Evolutionary conservation across 1,140 invertebrate species (phyloP).

Genomic region (Leptinotarsa lineolata): DNA sequence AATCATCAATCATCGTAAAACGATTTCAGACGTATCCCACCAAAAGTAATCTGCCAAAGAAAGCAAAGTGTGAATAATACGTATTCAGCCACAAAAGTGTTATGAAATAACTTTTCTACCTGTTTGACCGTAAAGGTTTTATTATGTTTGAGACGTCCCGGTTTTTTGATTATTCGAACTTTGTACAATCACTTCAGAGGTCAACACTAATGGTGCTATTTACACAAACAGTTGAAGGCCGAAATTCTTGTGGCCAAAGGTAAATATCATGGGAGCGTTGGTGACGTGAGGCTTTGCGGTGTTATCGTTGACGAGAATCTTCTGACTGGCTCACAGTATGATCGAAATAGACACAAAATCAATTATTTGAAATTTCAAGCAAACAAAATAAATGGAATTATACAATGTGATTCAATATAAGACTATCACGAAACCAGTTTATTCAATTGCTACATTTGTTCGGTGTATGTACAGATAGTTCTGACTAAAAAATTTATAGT

Average conservation of each 20-base stretch:
- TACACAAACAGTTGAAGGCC: constrained; percentile 25
- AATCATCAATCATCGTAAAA: not conserved
- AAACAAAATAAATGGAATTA: no score
- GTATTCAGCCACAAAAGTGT: not conserved
- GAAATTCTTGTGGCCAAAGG: constrained; percentile 11
- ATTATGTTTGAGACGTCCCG: constrained; percentile 5
- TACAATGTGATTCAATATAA: no score
- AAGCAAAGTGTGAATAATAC: not conserved
- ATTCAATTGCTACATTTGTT: no score
- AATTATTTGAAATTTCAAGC: no score
- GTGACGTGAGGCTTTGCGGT: not conserved
- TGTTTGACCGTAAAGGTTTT: constrained; percentile 10
- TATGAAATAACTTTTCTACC: constrained; percentile 16
- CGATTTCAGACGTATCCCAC: not conserved
- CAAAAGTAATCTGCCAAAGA: not conserved
- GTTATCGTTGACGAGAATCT: not conserved
- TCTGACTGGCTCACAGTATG: no score
- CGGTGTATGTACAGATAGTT: no score
- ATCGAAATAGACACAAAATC: no score
- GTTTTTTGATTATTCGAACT: constrained; percentile 21
- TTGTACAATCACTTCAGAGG: constrained; percentile 20
- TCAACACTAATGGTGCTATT: constrained; percentile 24
- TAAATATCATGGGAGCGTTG: constrained; percentile 5
- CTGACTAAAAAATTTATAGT: no score
- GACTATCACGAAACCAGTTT: no score